phyloP scores from a whole-genome alignment of 2,888 invertebrate genomes.

The Cantharis rustica region DNA sequence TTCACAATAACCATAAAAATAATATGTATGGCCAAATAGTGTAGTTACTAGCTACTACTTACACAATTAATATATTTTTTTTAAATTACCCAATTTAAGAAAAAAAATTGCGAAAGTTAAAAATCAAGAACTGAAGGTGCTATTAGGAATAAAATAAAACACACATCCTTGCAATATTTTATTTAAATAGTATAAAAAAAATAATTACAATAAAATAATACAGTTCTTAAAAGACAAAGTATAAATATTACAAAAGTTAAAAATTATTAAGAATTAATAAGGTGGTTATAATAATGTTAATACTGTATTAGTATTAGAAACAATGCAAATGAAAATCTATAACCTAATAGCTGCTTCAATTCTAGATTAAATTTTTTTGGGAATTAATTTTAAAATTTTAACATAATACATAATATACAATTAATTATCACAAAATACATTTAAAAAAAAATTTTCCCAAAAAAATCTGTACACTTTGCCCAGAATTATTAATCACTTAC shows the following conservation, averaged over 20 bases:
- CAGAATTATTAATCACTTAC: slow-evolving; percentile 41
- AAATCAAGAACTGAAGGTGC: slow-evolving; percentile 39
- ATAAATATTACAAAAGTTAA: slow-evolving; percentile 16
- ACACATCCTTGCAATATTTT: slow-evolving; percentile 16
- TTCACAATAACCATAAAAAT: too few species aligned
- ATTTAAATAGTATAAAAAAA: slow-evolving; percentile 2
- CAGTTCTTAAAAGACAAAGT: slow-evolving; percentile 1
- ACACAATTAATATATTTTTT: not conserved
- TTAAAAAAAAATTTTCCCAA: not conserved
- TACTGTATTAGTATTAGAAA: slow-evolving; percentile 31
- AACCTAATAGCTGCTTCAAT: slow-evolving; percentile 50
- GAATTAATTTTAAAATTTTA: not conserved
- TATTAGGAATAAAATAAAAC: slow-evolving; percentile 36
- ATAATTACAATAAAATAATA: slow-evolving; percentile 7
- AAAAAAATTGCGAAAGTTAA: not conserved
- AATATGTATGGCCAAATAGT: too few species aligned
- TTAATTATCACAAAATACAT: not conserved
- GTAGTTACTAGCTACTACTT: not conserved
- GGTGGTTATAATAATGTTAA: slow-evolving; percentile 19
- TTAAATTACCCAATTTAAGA: too few species aligned
- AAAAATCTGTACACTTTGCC: not conserved
- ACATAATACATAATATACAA: not conserved
- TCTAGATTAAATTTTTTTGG: slow-evolving; percentile 30
- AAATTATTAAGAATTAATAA: slow-evolving; percentile 16
- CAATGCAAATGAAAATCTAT: slow-evolving; percentile 26